Evolutionary conservation across 2,797 vertebrate genomes (phyloP), one percentile per base, ranked within the genome.

Genomic region (Pseudocheirus occidentalis): DNA sequence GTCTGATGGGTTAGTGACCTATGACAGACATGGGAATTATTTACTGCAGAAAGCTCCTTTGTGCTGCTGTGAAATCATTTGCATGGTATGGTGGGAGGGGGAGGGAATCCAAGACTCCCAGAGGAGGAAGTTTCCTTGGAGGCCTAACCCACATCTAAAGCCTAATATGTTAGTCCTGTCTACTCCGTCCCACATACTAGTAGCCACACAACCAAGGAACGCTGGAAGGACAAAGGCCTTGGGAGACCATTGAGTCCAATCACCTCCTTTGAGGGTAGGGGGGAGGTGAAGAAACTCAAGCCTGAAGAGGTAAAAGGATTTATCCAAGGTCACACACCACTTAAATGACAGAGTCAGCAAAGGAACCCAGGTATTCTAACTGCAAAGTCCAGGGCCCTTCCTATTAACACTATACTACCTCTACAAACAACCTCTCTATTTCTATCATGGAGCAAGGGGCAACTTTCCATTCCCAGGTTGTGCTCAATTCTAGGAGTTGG

Each of bases 391-490:
- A 10, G 73, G 40, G 73, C 40, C 40, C 31, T 27, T 27, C 27
- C 73, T 27, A 46, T 27, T 11, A 87, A 27, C 40, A 12, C 21
- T 27, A 34, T 0, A 3, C 13, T 54, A 52, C 53, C 53, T 93
- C 91, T 96, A 31, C 24, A 66, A 89, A 91, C 90, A 2, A 90
- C 46, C 91, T 95, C 90, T 66, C 89, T 46, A 28, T 91, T 96
- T 91, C 93, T 2, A 55, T 58, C 11, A 10, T 59, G 91, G 94
- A 54, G 58, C 50, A 89, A 94, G 93, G 62, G 95, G 93, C 92
- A 16, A 94, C 56, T 0, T 50, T 46, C 62, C 95, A 93, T 91
- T 46, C 29, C 56, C 18, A 95, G 96, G 90, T 46, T 90, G 89
- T 21, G 57, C 62, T 57, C 92, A 92, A 90, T 27, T 91, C 73